Evolutionary conservation across 2,113 vertebrate genomes (phyloP).

Genomic region (Chascanopsetta lugubris): DNA sequence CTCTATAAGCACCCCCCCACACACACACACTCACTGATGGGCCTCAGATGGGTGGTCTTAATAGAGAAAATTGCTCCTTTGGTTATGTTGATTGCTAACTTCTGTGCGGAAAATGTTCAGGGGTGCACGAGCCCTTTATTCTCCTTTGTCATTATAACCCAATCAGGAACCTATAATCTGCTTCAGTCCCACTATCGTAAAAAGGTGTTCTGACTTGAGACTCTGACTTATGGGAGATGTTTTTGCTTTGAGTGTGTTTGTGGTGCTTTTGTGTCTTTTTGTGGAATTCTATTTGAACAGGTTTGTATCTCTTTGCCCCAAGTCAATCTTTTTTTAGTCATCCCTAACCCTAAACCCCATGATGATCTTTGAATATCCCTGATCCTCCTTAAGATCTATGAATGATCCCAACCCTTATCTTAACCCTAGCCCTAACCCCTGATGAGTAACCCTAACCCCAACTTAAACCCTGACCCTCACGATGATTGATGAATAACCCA

Average conservation of each 20-base stretch:
- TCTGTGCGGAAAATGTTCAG: constrained; percentile 55
- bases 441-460: no score
- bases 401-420: no score
- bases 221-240: background rate
- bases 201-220: constrained; percentile 27
- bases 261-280: background rate
- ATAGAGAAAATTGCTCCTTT: constrained; percentile 59
- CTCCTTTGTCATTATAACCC: constrained; percentile 44
- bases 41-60: constrained; percentile 64
- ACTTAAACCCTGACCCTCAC: no score
- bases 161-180: constrained; percentile 55
- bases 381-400: no score
- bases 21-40: no score
- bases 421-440: no score
- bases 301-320: no score
- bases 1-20: constrained; percentile 20
- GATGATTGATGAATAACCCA: no score
- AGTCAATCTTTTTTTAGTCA: no score
- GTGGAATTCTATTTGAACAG: no score
- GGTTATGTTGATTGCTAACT: constrained; percentile 68
- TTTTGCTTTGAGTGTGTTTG: background rate
- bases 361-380: no score
- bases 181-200: constrained; percentile 18
- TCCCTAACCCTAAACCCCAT: no score
- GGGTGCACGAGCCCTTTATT: constrained; percentile 44